Evolutionary conservation across 2,113 vertebrate species (phyloP), one percentile per base, ranked within the genome.

Genomic region (Plecotus auritus): DNA sequence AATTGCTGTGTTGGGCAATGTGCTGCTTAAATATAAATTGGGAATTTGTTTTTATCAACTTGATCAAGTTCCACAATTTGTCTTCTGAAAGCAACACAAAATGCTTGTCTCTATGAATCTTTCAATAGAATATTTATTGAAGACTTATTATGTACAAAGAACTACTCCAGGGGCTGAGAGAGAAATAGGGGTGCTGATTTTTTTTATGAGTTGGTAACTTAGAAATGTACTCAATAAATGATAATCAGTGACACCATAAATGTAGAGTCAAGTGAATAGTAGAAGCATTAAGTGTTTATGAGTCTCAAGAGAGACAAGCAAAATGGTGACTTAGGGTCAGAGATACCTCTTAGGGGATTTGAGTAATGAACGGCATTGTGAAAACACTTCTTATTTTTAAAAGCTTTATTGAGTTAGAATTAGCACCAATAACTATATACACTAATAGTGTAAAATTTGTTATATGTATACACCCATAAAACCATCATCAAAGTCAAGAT

Each of bases 51-150:
- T 92, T 74, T 92, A 92, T 91, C 88, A 88, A 77, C 67, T 95
- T 4, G 37, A 96, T 97, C 95, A 95, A 97, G 54, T 95, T 64
- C 91, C n/a, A 47, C 67, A 88, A 90, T 96, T 97, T 96, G 86
- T 94, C 49, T 95, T 95, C 69, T 88, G 88, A 85, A 90, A 93
- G 80, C 17, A 92, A 80, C 11, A 85, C 26, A 73, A 54, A 77
- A 80, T 77, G 9, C 42, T 81, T 86, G 87, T 93, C 69, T 91
- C 56, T 66, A 42, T 73, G 40, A 86, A 51, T 93, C 72, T 81
- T 81, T 82, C 45, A 72, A 54, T 1, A 49, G 35, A 78, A 30
- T 9, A 23, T 87, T 92, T 96, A 86, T 35, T 72, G 47, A 89
- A 18, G 26, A 20, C 22, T 37, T 95, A 37, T 28, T 85, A 7